phyloP scores from a whole-genome alignment of 2,797 vertebrate species.

The Kryptolebias ocellatus region DNA sequence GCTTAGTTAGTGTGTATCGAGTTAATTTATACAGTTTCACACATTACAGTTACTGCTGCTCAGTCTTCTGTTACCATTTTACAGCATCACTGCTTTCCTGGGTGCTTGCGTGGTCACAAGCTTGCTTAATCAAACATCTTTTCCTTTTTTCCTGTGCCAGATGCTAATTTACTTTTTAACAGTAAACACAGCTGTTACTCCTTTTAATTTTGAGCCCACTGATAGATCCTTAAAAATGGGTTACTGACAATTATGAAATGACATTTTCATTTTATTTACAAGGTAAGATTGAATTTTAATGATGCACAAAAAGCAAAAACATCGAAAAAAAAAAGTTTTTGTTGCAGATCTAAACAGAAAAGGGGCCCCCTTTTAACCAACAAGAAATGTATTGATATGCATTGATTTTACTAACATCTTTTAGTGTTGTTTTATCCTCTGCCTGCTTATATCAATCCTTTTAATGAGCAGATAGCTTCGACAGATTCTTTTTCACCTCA shows the following conservation, averaged over 20 bases:
- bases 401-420: too few relatives aligned
- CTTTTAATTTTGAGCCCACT: constrained; percentile 13
- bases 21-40: constrained; percentile 33
- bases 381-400: too few relatives aligned
- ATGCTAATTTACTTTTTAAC: constrained; percentile 46
- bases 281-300: constrained; percentile 7
- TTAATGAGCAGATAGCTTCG: too few relatives aligned
- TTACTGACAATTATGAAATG: constrained; percentile 24
- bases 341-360: too few relatives aligned
- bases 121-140: constrained; percentile 32
- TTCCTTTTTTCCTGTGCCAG: constrained; percentile 35
- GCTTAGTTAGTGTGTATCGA: constrained; percentile 39
- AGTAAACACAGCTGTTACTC: constrained; percentile 22
- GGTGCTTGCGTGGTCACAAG: constrained; percentile 22
- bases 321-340: too few relatives aligned
- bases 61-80: constrained; percentile 19
- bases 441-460: too few relatives aligned
- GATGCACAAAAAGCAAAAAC: constrained; percentile 3
- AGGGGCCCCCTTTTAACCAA: too few relatives aligned
- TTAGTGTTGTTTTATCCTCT: too few relatives aligned
- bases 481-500: too few relatives aligned
- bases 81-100: constrained; percentile 34
- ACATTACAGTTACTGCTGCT: constrained; percentile 29
- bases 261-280: constrained; percentile 13
- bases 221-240: constrained; percentile 13